Conservation (phyloP, 1,140 invertebrate species). For the Drosophila santomea region DNA sequence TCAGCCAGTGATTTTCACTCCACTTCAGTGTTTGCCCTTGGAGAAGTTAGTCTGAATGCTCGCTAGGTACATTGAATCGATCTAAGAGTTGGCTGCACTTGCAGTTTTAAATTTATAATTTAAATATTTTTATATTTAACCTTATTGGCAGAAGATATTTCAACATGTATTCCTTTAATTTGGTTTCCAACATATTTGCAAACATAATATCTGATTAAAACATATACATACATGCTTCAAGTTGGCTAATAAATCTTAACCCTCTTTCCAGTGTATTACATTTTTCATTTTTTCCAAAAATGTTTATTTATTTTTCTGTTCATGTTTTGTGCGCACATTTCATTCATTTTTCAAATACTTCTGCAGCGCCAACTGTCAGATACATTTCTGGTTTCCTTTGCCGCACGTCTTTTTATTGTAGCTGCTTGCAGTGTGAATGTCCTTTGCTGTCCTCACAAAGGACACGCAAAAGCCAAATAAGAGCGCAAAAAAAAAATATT, state of each 20-base stretch:
- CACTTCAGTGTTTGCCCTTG: conserved; percentile 36
- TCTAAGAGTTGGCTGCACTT: not conserved
- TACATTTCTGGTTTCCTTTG: conserved; percentile 60
- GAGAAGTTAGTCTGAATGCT: conserved; percentile 4
- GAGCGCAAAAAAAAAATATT: conserved; percentile 10
- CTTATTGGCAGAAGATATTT: too few relatives aligned
- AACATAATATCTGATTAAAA: too few relatives aligned
- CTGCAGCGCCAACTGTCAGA: conserved; percentile 69
- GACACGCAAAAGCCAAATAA: conserved; percentile 55
- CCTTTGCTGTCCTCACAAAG: conserved; percentile 73
- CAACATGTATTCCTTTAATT: too few relatives aligned
- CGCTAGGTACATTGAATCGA: not conserved
- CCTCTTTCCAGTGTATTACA: not conserved
- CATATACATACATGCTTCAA: not conserved
- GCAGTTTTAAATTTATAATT: not conserved
- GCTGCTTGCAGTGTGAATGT: conserved; percentile 66
- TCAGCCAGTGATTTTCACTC: conserved; percentile 39
- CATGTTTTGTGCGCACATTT: conserved; percentile 31
- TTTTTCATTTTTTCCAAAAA: not conserved
- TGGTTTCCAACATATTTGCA: too few relatives aligned
- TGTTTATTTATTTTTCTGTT: conserved; percentile 7
- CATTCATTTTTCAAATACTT: conserved; percentile 77
- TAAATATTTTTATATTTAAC: too few relatives aligned
- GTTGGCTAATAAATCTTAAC: not conserved
- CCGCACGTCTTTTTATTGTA: conserved; percentile 38